Percentiles rank a stretch among this genome's conserved stretches.
phyloP scores from a whole-genome alignment of 2,888 invertebrate genomes.

The Aromia moschata region DNA sequence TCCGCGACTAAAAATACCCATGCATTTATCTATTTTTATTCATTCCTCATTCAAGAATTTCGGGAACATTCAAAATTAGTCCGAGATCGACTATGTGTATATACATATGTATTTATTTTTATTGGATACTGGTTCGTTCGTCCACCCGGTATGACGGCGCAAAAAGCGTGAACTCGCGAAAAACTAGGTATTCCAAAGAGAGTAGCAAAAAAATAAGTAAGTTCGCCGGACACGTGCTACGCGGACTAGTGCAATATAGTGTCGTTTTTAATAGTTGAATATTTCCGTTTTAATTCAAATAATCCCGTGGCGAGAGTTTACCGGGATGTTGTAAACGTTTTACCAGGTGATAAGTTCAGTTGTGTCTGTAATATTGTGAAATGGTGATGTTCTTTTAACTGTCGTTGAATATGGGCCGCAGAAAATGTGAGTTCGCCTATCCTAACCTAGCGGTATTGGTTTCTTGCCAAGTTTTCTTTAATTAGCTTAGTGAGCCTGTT shows the following conservation, averaged over 20 bases:
- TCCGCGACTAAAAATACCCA: too few species aligned
- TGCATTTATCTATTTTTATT: too few species aligned
- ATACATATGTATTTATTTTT: too few species aligned
- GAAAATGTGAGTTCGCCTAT: constrained; percentile 16
- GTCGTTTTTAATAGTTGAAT: constrained; percentile 1
- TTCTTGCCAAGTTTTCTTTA: not conserved
- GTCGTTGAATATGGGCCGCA: constrained; percentile 14
- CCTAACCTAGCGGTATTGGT: not conserved
- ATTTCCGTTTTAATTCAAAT: not conserved
- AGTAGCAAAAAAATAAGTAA: constrained; percentile 8
- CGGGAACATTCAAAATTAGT: too few species aligned
- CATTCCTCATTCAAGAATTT: too few species aligned
- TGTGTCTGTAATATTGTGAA: not conserved
- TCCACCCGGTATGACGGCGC: not conserved
- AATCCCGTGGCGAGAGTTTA: not conserved
- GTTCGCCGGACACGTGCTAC: constrained; percentile 16
- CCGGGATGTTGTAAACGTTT: too few species aligned
- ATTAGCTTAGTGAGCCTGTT: not conserved
- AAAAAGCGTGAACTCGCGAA: constrained; percentile 7
- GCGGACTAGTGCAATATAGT: constrained; percentile 4
- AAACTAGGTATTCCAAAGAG: constrained; percentile 1
- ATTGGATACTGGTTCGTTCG: too few species aligned
- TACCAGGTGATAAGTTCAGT: too few species aligned
- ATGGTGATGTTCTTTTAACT: constrained; percentile 1
- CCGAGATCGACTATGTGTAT: too few species aligned